phyloP scores from a whole-genome alignment of 2,113 vertebrate species.

The Odocoileus virginianus region DNA sequence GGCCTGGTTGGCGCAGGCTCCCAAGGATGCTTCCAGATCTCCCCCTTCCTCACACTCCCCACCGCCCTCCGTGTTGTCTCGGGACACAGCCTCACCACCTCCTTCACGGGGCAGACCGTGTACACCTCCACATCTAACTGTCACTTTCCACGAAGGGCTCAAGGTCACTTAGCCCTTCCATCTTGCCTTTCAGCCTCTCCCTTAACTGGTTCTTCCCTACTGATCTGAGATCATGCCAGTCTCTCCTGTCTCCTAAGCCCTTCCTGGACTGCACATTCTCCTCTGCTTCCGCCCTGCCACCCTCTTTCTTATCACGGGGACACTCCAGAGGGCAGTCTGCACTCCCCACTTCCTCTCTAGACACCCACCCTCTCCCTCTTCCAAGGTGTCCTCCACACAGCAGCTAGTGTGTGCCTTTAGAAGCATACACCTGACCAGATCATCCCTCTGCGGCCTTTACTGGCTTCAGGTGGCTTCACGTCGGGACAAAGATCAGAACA shows the following conservation, averaged over 20 bases:
- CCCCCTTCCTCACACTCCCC: neutral
- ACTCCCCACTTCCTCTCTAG: neutral
- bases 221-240: neutral
- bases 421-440: neutral
- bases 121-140: neutral
- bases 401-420: neutral
- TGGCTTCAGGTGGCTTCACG: neutral
- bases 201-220: neutral
- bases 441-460: neutral
- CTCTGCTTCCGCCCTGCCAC: neutral
- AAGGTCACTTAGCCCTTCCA: neutral
- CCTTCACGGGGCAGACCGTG: neutral
- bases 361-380: too few relatives aligned
- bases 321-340: neutral
- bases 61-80: neutral
- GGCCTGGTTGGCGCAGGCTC: too few relatives aligned
- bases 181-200: neutral
- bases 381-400: neutral
- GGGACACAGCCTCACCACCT: neutral
- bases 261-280: neutral
- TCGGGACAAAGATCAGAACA: neutral
- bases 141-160: neutral
- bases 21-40: neutral
- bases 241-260: neutral
- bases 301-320: too few relatives aligned